Evolutionary conservation across 2,797 vertebrate genomes (phyloP).

Genomic region (Prionace glauca): DNA sequence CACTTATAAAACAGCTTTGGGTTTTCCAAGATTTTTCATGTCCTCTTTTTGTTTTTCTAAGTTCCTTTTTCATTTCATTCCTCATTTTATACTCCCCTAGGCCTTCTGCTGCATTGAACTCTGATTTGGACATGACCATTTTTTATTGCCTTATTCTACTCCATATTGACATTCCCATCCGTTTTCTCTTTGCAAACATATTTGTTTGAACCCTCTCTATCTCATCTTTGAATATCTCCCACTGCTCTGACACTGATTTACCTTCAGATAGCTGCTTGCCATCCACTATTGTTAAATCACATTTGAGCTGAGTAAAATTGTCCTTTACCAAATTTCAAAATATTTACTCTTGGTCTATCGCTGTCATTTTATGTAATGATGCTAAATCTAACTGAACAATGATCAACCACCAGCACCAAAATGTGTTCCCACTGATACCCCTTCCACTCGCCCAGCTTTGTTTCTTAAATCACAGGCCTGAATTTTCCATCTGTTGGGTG

Average conservation of each 20-base stretch:
- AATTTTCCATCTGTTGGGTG: not conserved
- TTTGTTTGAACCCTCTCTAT: not conserved
- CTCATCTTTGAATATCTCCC: not conserved
- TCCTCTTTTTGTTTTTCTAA: not conserved
- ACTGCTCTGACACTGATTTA: not conserved
- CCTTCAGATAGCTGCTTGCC: not conserved
- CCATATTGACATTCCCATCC: not conserved
- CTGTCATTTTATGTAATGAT: not conserved
- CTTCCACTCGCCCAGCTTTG: not conserved
- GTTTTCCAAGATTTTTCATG: not conserved
- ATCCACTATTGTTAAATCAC: not conserved
- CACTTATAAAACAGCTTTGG: too few species aligned
- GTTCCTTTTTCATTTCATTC: not conserved
- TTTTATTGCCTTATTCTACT: not conserved
- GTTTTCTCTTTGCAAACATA: not conserved
- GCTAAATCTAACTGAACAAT: not conserved
- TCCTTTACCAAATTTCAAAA: not conserved
- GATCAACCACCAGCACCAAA: not conserved
- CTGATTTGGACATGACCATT: not conserved
- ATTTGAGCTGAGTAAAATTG: not conserved
- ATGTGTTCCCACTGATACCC: not conserved
- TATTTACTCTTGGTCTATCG: not conserved
- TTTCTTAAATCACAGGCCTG: too few species aligned
- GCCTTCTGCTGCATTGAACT: not conserved
- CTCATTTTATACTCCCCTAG: not conserved